phyloP scores from a whole-genome alignment of 2,797 vertebrate genomes.

The Anisognathus igniventris region DNA sequence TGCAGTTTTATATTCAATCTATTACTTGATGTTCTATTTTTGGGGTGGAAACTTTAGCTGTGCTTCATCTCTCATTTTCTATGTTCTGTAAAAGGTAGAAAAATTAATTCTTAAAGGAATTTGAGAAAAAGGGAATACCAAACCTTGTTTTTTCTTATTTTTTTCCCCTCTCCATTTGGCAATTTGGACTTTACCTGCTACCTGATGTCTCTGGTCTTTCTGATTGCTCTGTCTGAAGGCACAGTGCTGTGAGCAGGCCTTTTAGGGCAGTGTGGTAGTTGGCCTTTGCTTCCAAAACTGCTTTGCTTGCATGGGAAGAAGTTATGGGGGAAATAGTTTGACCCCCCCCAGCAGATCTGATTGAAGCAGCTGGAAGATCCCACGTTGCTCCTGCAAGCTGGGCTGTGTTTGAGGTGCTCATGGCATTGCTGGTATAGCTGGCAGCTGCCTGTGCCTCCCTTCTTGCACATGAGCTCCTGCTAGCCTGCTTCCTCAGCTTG shows the following conservation, averaged over 20 bases:
- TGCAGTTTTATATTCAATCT: fast-evolving
- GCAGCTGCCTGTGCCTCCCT: neutral
- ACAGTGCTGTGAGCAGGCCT: neutral
- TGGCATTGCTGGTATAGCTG: fast-evolving
- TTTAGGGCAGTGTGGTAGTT: neutral
- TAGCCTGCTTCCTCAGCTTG: neutral
- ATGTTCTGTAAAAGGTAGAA: neutral
- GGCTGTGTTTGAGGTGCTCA: neutral
- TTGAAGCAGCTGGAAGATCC: neutral
- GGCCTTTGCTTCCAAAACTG: neutral
- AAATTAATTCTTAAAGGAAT: neutral
- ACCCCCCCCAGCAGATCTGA: neutral
- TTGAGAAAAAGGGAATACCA: neutral
- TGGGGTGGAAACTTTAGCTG: fast-evolving
- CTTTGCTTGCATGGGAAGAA: neutral
- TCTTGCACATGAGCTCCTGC: neutral
- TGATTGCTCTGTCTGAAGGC: neutral
- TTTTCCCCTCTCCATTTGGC: neutral
- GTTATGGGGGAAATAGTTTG: neutral
- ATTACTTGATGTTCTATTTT: neutral
- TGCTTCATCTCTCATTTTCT: neutral
- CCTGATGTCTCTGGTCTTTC: neutral
- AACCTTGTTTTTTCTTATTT: neutral
- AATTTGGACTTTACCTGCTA: neutral
- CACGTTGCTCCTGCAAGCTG: neutral